A percentile compares a stretch with the other conserved stretches of the same genome.
phyloP scores from a whole-genome alignment of 1,140 invertebrate genomes.

The Adoxophyes honmai region DNA sequence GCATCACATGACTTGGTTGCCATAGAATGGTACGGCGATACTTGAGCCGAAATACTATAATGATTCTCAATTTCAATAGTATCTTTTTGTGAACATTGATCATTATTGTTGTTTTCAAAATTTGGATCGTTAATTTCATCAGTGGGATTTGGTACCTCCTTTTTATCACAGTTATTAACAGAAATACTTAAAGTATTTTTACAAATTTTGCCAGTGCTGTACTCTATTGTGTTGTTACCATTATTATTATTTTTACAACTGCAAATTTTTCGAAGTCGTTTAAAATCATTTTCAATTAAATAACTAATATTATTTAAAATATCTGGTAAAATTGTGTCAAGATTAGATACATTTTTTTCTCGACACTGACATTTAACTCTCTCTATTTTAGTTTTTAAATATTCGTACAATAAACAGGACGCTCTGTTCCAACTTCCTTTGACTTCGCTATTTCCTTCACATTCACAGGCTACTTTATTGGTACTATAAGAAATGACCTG shows the following conservation, averaged over 20 bases:
- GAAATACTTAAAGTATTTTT: slow-evolving; percentile 11
- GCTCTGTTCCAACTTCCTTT: slow-evolving; percentile 54
- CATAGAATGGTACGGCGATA: slow-evolving; percentile 25
- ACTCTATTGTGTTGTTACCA: slow-evolving; percentile 6
- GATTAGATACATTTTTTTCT: slow-evolving; percentile 24
- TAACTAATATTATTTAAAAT: slow-evolving; percentile 49
- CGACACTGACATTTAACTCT: slow-evolving; percentile 46
- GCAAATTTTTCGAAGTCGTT: slow-evolving; percentile 45
- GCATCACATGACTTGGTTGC: slow-evolving; percentile 45
- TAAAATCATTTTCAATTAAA: slow-evolving; percentile 62
- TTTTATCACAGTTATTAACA: not conserved
- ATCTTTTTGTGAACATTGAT: too few relatives aligned
- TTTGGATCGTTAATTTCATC: too few relatives aligned
- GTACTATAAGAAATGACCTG: slow-evolving; percentile 49
- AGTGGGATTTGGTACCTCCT: too few relatives aligned
- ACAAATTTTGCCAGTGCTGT: slow-evolving; percentile 18
- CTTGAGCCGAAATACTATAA: slow-evolving; percentile 36
- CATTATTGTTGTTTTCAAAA: too few relatives aligned
- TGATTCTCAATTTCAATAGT: too few relatives aligned
- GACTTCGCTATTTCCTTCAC: slow-evolving; percentile 21
- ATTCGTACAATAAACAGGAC: slow-evolving; percentile 56
- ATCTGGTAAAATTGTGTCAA: slow-evolving; percentile 30
- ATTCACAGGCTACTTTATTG: slow-evolving; percentile 39
- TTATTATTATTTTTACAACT: slow-evolving; percentile 22
- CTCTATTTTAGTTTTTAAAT: slow-evolving; percentile 62